Base-by-base conservation (phyloP, 2,797 vertebrate species). In the Chaetophractus vellerosus region DNA sequence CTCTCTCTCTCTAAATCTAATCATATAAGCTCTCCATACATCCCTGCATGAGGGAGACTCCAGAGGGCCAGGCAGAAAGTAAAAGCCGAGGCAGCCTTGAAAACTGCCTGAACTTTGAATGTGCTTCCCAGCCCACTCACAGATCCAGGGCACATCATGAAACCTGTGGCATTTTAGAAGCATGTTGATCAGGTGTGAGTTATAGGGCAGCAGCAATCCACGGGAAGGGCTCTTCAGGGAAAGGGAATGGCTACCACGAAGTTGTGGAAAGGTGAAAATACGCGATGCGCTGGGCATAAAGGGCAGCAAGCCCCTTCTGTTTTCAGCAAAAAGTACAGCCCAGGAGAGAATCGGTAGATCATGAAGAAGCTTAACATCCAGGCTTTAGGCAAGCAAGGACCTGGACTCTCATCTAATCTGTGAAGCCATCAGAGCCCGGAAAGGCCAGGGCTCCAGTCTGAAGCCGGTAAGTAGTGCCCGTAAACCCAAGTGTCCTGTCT, bases 281-380 rank as follows among this genome's bases (percentile, higher is more conserved):
- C 23, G 5, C 1, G 6, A 38, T 36, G 23, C 21, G 14, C 8
- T 5, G 0, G 48, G 26, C 18, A 0, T 5, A 12, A 48, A 0
- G 14, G 63, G 36, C 59, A 41, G 41, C 24, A 33, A 31, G 48
- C 31, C 82, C 16, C 8, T 0, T 26, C 45, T 14, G 87, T 28
- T 36, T 36, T 4, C 1, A 52, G 75, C 38, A 26, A 9, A 36
- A 59, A 36, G 2, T 21, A 18, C 24, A 6, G 14, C 63, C 45
- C 14, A 23, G n/a, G 24, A 94, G 24, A 68, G 15, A 63, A 10
- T 26, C 31, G n/a, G 31, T 1, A 41, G 59, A 4, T 31, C 12
- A 24, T 1, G 10, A 16, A 48, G 66, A 57, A 36, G 1, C 15
- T 11, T 7, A 9, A 52, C 50, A 3, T 1, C 36, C 8, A 72